Conservation (phyloP, 2,888 invertebrate species). For the Chloroclysta siterata region DNA sequence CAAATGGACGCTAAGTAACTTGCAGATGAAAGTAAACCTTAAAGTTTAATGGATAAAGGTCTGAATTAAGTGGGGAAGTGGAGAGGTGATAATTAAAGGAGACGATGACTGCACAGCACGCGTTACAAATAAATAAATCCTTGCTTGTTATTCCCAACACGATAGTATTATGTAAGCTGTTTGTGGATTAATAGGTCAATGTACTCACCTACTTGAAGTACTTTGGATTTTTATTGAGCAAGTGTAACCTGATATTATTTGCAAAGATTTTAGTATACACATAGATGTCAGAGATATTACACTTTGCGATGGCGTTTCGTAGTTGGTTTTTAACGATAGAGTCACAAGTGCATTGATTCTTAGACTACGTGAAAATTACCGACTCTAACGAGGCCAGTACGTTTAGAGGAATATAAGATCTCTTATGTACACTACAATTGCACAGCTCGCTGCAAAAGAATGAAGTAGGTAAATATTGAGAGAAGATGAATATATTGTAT, state of each 20-base stretch:
- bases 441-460: too few relatives aligned
- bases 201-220: slow-evolving; percentile 43
- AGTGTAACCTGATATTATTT: slow-evolving; percentile 38
- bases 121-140: slow-evolving; percentile 59
- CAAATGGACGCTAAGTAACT: not conserved
- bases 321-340: slow-evolving; percentile 24
- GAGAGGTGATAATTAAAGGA: slow-evolving; percentile 52
- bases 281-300: slow-evolving; percentile 28
- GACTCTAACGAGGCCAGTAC: not conserved
- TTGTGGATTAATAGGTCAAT: slow-evolving; percentile 72
- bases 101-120: slow-evolving; percentile 59
- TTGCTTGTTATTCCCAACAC: slow-evolving; percentile 59
- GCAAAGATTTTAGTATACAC: slow-evolving; percentile 27
- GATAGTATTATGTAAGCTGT: slow-evolving; percentile 61
- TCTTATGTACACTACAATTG: too few relatives aligned
- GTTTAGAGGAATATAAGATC: too few relatives aligned
- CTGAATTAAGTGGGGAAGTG: slow-evolving; percentile 21
- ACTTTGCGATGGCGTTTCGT: slow-evolving; percentile 27
- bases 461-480: too few relatives aligned
- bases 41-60: slow-evolving; percentile 27
- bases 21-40: slow-evolving; percentile 30
- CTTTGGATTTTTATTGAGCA: slow-evolving; percentile 35
- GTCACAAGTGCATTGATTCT: not conserved
- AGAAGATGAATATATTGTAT: too few relatives aligned
- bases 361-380: not conserved